Conservation (phyloP, 2,113 vertebrate species). For the Xiphophorus maculatus region DNA sequence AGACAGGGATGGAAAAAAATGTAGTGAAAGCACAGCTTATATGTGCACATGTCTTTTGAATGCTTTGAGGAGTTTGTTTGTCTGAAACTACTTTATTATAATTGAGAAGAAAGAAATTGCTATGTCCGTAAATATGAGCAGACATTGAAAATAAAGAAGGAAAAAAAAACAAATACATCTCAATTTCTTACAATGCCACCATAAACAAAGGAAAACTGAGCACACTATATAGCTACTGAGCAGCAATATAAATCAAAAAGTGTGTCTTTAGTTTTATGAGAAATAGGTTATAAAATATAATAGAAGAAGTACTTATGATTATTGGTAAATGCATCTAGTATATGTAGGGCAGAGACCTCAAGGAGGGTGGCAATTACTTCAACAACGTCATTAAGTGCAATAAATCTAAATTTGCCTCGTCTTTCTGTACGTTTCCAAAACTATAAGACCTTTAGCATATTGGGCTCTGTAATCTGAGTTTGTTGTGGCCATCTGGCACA, state of each 20-base stretch:
- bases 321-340: slow-evolving; percentile 36
- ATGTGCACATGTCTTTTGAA: slow-evolving; percentile 7
- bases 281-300: slow-evolving; percentile 34
- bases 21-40: slow-evolving; percentile 5
- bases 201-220: slow-evolving; percentile 16
- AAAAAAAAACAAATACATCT: neutral
- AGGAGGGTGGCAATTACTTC: neutral
- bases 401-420: neutral
- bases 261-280: slow-evolving; percentile 1
- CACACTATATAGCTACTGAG: slow-evolving; percentile 12
- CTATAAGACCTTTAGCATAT: neutral
- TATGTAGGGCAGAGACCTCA: slow-evolving; percentile 15
- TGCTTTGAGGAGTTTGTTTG: slow-evolving; percentile 44
- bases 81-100: slow-evolving; percentile 30
- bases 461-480: neutral
- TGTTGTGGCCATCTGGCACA: neutral
- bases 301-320: slow-evolving; percentile 28
- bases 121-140: neutral
- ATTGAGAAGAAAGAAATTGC: slow-evolving; percentile 23
- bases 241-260: slow-evolving; percentile 9
- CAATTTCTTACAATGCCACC: neutral
- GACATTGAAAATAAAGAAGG: slow-evolving; percentile 8
- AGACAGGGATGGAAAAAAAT: slow-evolving; percentile 41
- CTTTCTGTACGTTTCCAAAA: neutral
- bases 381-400: neutral